Evolutionary conservation across 2,888 invertebrate genomes (phyloP).

Genomic region (Xestia c-nigrum): DNA sequence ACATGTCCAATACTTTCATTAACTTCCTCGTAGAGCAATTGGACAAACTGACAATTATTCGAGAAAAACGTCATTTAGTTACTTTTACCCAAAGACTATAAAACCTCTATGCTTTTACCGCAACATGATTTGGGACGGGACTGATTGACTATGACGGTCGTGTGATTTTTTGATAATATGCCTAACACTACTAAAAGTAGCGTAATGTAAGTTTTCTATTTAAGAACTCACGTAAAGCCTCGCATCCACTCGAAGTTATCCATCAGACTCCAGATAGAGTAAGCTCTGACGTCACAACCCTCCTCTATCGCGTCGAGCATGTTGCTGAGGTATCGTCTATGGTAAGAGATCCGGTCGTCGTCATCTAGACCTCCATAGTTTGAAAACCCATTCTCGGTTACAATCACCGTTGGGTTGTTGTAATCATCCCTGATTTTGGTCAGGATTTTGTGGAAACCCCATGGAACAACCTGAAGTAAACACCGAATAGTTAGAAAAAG

Average conservation of each 20-base stretch:
- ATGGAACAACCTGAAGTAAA: conserved; percentile 82
- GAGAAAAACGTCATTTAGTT: neutral
- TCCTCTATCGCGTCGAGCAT: conserved; percentile 82
- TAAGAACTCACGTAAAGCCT: conserved; percentile 85
- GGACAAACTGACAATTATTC: neutral
- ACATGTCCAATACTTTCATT: neutral
- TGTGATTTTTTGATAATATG: neutral
- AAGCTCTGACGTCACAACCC: conserved; percentile 82
- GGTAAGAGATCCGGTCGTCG: conserved; percentile 79
- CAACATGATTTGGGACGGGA: neutral
- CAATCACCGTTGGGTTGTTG: conserved; percentile 87
- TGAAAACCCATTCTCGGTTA: conserved; percentile 90
- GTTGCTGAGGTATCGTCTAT: conserved; percentile 79
- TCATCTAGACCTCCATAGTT: conserved; percentile 78
- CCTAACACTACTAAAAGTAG: neutral
- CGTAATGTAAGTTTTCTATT: neutral
- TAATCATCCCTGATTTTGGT: conserved; percentile 85
- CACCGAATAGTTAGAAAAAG: neutral
- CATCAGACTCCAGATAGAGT: conserved; percentile 90
- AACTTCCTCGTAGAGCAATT: neutral
- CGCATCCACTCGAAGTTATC: conserved; percentile 91
- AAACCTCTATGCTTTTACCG: too few relatives aligned
- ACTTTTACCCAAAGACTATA: too few relatives aligned
- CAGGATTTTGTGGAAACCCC: conserved; percentile 90
- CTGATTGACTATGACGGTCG: too few relatives aligned